Conservation (phyloP, 1,140 invertebrate genomes). For the Drosophila sucinea region DNA sequence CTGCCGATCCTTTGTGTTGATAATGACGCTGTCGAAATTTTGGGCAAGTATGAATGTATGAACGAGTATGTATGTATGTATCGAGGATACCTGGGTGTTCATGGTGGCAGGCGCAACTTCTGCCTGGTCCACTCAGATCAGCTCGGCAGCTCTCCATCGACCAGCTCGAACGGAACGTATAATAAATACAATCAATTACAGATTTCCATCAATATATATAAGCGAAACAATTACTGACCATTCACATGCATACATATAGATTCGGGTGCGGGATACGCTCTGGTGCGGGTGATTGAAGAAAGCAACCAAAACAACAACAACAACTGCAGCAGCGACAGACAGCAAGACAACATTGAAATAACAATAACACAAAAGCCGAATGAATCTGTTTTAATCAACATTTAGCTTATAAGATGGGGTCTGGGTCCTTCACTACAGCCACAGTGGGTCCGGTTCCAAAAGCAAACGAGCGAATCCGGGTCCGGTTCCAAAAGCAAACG, state of each 20-base stretch:
- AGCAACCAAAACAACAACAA: slow-evolving; percentile 3
- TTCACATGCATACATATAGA: slow-evolving; percentile 4
- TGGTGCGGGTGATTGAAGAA: slow-evolving; percentile 12
- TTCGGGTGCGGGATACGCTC: neutral
- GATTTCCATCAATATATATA: slow-evolving; percentile 20
- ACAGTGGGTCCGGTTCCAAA: neutral
- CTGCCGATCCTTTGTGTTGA: slow-evolving; percentile 17
- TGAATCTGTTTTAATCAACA: slow-evolving; percentile 23
- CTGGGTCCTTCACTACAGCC: neutral
- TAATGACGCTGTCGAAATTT: slow-evolving; percentile 18
- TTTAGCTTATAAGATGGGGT: slow-evolving; percentile 11
- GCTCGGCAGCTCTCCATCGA: neutral
- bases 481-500: neutral
- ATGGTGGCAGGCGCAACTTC: too few relatives aligned
- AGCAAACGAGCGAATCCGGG: neutral
- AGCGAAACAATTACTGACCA: slow-evolving; percentile 21
- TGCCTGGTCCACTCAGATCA: neutral
- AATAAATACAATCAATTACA: slow-evolving; percentile 14
- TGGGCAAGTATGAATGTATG: neutral
- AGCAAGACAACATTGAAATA: slow-evolving; percentile 16
- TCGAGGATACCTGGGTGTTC: slow-evolving; percentile 2
- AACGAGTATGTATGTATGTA: neutral
- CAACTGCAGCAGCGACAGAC: neutral
- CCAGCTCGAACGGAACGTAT: slow-evolving; percentile 1
- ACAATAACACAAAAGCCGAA: slow-evolving; percentile 20